These are phyloP conservation scores for Notarius quadriscutis DNA, from an alignment of 2,113 vertebrate species.

Conservation along the genomic window DNA sequence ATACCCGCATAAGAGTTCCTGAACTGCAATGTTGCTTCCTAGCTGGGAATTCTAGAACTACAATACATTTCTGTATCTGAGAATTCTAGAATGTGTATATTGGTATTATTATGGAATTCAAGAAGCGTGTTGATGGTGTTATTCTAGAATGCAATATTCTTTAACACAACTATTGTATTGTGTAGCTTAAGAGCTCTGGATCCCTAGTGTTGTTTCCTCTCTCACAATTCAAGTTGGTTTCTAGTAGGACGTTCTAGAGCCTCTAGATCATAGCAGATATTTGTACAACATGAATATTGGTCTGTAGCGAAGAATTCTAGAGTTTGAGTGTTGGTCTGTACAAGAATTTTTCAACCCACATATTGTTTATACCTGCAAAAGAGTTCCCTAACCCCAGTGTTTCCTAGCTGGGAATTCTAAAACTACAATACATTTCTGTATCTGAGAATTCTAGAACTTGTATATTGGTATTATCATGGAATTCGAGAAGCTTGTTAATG, in stretches of 20 bases:
- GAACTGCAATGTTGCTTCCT: background rate
- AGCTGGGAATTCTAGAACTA: background rate
- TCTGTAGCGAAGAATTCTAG: background rate
- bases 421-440: background rate
- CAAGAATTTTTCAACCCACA: too few relatives aligned
- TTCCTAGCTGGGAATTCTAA: background rate
- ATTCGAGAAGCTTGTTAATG: background rate
- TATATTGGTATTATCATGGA: background rate
- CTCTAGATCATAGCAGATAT: background rate
- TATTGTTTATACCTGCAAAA: too few relatives aligned
- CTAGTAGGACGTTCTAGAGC: background rate
- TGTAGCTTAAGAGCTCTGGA: background rate
- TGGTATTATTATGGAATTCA: background rate
- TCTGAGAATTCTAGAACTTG: background rate
- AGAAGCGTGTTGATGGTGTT: background rate
- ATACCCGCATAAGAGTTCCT: too few relatives aligned
- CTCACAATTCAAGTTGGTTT: background rate
- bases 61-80: background rate
- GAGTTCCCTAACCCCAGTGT: too few relatives aligned
- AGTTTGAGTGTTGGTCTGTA: too few relatives aligned
- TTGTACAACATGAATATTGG: background rate
- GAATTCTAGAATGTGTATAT: background rate
- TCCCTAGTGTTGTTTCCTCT: background rate
- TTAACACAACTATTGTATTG: background rate
- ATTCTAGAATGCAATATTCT: background rate